Evolutionary conservation across 2,113 vertebrate species (phyloP).

Genomic region (Protobothrops mucrosquamatus): DNA sequence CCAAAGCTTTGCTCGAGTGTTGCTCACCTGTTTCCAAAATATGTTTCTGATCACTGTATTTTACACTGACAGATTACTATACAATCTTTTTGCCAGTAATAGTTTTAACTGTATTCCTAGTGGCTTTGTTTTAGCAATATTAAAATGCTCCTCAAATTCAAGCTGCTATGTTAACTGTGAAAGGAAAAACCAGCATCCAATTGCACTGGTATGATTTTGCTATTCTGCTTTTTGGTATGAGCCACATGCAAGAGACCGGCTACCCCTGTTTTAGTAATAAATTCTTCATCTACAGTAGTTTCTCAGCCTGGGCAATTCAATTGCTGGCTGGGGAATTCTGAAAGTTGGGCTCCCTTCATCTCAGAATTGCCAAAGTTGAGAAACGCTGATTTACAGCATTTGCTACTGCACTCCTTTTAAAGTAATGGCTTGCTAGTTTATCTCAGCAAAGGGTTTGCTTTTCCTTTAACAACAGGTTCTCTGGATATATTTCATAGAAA

Average conservation of each 20-base stretch:
- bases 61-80: background rate
- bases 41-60: background rate
- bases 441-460: background rate
- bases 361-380: background rate
- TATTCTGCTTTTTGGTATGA: background rate
- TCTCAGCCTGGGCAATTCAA: background rate
- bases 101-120: background rate
- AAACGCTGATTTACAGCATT: background rate
- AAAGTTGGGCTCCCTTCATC: background rate
- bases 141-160: background rate
- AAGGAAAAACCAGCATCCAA: background rate
- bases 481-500: background rate
- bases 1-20: background rate
- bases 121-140: background rate
- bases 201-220: background rate
- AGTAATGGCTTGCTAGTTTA: background rate
- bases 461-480: background rate
- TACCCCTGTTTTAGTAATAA: background rate
- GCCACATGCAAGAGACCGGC: background rate
- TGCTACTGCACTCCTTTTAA: background rate
- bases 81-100: background rate
- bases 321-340: background rate
- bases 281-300: background rate
- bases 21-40: background rate
- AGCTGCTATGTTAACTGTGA: background rate